phyloP scores from a whole-genome alignment of 2,113 vertebrate genomes.

The Mesitornis unicolor region DNA sequence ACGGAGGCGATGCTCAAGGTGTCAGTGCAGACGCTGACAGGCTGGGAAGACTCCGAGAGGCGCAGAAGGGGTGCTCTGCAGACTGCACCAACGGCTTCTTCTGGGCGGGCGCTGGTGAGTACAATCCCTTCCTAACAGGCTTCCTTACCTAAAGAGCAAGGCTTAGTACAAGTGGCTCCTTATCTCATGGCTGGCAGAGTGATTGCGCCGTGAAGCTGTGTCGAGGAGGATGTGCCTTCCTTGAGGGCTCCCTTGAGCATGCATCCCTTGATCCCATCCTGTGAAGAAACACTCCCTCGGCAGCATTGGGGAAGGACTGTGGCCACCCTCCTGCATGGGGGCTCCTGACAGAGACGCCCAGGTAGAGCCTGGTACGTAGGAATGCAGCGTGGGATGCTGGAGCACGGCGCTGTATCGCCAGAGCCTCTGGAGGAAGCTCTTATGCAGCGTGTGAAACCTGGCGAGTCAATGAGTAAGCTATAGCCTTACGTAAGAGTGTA shows the following conservation, averaged over 20 bases:
- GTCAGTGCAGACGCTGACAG: neutral
- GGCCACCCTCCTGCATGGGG: fast-evolving
- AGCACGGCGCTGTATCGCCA: fast-evolving
- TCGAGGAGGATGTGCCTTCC: neutral
- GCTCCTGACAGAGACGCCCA: fast-evolving
- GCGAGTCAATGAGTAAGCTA: neutral
- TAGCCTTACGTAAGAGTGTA: neutral
- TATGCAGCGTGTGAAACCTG: neutral
- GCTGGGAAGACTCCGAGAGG: neutral
- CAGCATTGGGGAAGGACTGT: fast-evolving
- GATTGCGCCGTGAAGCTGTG: fast-evolving
- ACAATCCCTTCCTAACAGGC: fast-evolving
- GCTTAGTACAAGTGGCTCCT: neutral
- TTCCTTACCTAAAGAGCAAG: neutral
- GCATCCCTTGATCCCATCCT: neutral
- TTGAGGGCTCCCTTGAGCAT: fast-evolving
- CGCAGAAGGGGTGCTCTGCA: fast-evolving
- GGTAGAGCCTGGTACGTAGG: neutral
- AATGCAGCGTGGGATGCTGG: neutral
- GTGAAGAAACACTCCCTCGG: neutral
- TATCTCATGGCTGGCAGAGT: neutral
- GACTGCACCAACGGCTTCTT: fast-evolving
- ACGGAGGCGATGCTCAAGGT: neutral
- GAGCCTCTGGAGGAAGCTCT: neutral
- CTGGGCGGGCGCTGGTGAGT: fast-evolving